Evolutionary conservation across 2,888 invertebrate species (phyloP), one percentile per base, ranked within the genome.

Genomic region (Brachyptera putata): DNA sequence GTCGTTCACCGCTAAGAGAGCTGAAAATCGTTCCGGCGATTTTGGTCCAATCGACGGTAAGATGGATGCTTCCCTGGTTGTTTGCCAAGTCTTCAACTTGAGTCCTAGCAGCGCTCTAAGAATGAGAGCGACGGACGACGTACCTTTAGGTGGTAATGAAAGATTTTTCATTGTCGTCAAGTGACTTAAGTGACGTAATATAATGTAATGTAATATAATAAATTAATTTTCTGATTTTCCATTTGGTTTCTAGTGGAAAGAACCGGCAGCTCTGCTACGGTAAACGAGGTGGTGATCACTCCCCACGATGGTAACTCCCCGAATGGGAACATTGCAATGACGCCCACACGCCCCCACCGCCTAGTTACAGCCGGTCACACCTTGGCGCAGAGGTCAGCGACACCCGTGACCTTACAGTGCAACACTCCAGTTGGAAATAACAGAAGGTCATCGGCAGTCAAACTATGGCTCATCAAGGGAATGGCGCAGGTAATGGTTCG

Each of bases 171-270:
- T n/a, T n/a, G n/a, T n/a, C n/a, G n/a, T n/a, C n/a, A n/a, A n/a
- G n/a, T n/a, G n/a, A n/a, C n/a, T n/a, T n/a, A n/a, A n/a, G n/a
- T n/a, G n/a, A n/a, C n/a, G n/a, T n/a, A n/a, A n/a, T n/a, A n/a
- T n/a, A n/a, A n/a, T n/a, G n/a, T n/a, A n/a, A n/a, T n/a, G n/a
- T n/a, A n/a, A n/a, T n/a, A n/a, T n/a, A n/a, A n/a, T n/a, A n/a
- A n/a, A n/a, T n/a, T n/a, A n/a, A n/a, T n/a, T n/a, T n/a, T n/a
- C n/a, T n/a, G n/a, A n/a, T n/a, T n/a, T n/a, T n/a, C n/a, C n/a
- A n/a, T n/a, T n/a, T n/a, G n/a, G n/a, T 46, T 60, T 49, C 5
- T 74, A 80, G 80, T 79, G 61, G 71, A 76, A 5, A 69, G 73
- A 49, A 75, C 77, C 25, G 70, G 69, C 37, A 69, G 69, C 48